Evolutionary conservation across 2,113 vertebrate genomes (phyloP), one percentile per base, ranked within the genome.

Genomic region (Raphicerus campestris): DNA sequence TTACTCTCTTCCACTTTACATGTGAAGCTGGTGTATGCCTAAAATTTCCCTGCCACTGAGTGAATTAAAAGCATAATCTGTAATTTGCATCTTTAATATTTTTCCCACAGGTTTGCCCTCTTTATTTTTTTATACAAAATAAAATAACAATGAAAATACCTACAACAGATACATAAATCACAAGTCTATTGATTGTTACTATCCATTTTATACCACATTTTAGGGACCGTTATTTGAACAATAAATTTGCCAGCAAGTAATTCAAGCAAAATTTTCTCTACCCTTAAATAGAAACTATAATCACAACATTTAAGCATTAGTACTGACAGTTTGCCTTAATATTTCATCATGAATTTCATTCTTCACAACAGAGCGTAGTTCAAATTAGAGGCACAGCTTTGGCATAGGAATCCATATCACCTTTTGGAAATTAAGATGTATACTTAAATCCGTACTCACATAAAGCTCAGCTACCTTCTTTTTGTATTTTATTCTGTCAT

Each of bases 401-500:
- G n/a, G 26, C 35, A 11, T 55, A 90, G 51, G 39, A 92, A 39
- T 93, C 32, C 35, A 92, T 61, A 85, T n/a, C 42, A 81, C 32
- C 30, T 82, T 81, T 88, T 70, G 56, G 42, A 95, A 96, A 97
- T 96, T 85, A 85, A 95, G 88, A 89, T 49, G 70, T 26, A 35
- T 89, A 94, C 73, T 96, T 89, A 63, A 95, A 94, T 91, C 39
- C 30, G 86, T 93, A 97, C 45, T 93, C 53, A 94, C 19, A 20
- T 53, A 93, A 97, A 61, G 49, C 77, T 98, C 82, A 56, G 75
- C 47, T 97, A n/a, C 94, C 66, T 97, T 98, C 73, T 58, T 93
- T 98, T 94, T 94, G 17, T 94, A 63, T 96, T 89, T 89, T 66
- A 56, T 87, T 96, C 91, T 98, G 89, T 97, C 86, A 93, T 55